Evolutionary conservation across 2,113 vertebrate genomes (phyloP).

Genomic region (Erythrocebus patas): DNA sequence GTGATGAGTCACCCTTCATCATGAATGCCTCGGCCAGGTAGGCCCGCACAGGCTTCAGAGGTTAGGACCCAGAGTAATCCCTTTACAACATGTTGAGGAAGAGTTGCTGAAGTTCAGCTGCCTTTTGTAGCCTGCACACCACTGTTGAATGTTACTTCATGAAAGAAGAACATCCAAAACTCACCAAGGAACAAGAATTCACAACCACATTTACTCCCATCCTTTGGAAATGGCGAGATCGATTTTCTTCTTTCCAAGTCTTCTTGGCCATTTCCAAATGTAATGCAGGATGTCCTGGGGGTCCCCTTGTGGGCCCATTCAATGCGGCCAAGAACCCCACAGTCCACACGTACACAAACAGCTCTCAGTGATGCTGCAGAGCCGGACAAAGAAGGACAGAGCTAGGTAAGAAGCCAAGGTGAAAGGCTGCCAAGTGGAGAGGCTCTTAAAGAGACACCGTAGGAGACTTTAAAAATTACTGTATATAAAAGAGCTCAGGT

Average conservation of each 20-base stretch:
- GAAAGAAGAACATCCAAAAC: neutral
- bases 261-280: neutral
- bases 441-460: neutral
- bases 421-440: neutral
- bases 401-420: neutral
- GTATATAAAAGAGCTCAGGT: neutral
- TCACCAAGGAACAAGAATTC: neutral
- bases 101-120: no score
- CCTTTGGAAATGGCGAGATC: neutral
- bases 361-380: neutral
- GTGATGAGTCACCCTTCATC: neutral
- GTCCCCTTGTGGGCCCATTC: neutral
- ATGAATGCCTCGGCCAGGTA: neutral
- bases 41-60: neutral
- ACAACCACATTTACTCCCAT: no score
- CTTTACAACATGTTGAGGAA: accelerated
- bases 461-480: neutral
- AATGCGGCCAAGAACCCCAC: neutral
- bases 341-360: neutral
- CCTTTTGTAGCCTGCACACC: no score
- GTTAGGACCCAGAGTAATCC: no score
- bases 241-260: neutral
- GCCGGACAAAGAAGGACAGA: neutral
- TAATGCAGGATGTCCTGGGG: neutral
- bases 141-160: accelerated